Base-by-base conservation (phyloP, 2,113 vertebrate species). In the Thalassoma bifasciatum region DNA sequence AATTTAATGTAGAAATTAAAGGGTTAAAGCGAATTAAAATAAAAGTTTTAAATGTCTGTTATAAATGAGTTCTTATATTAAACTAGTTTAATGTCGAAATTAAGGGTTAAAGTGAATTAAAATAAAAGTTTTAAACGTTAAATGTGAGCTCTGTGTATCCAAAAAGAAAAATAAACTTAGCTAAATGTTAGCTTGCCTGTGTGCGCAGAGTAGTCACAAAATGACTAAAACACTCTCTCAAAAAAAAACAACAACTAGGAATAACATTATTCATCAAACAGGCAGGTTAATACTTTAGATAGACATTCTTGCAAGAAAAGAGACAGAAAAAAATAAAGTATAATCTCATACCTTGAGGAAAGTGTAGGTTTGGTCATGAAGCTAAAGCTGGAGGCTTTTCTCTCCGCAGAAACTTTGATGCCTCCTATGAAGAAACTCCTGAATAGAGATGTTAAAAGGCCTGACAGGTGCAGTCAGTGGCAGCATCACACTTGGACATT, bases 401-500 rank as follows among this genome's bases (percentile, higher is more conserved):
- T 61, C 61, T 71, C 56, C 12, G 10, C 44, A 56, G 62, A 54
- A 60, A 69, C 64, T 56, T 37, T 46, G 24, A 75, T 36, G 40
- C 24, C 56, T 62, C 53, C 66, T 62, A 65, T 0, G 22, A 9
- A 62, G 19, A 61, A 77, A 42, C 23, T 72, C 47, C 0, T 40
- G 57, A 19, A 46, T 57, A 58, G 5, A n/a, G 44, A 9, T 2
- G 1, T 8, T 30, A 8, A 1, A 17, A 44, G 42, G 14, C 14
- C 2, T 36, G 56, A 57, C 73, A 69, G 76, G 79, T 72, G 61
- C 53, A 50, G 30, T 38, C 53, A 50, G 30, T 38, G n/a, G 13
- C 57, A 51, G 61, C 24, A 5, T 17, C 23, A 16, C 23, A 59
- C 54, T 23, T 66, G 56, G 61, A 22, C 12, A 14, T 11, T 26